Evolutionary conservation across 2,888 invertebrate genomes (phyloP), one percentile per base, ranked within the genome.

Genomic region (Perizoma affinitatum): DNA sequence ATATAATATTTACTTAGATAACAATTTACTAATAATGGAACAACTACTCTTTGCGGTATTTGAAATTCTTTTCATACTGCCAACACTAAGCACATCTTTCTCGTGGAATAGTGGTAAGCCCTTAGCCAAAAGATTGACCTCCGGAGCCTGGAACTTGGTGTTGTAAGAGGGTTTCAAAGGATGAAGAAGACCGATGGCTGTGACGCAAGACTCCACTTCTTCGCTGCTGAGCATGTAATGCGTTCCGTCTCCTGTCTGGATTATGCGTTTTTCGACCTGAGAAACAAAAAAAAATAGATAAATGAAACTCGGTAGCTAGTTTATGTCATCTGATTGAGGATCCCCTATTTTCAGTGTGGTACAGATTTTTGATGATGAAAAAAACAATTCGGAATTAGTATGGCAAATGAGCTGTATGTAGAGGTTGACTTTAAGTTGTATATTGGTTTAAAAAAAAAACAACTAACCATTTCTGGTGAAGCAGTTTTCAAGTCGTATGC

Each of bases 401-500:
- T 38, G 38, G 6, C 0, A 7, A 38, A 38, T 1, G 22, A 3
- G 22, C 22, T 36, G 6, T 36, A 36, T 36, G 36, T 36, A 36
- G 5, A 36, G 36, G 36, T 6, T 36, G 38, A 38, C 6, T 5
- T 38, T 6, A 6, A 38, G 38, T 38, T 7, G 38, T 6, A 6
- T 4, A 38, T 4, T 38, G 5, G 7, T 38, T 1, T 4, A 3
- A 9, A 34, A 34, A 45, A 45, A 11, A 22, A 22, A 1, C 6
- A 22, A 63, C 22, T 22, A 78, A 89, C 90, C 83, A 87, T 74
- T 75, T 87, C 86, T 5, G 84, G 79, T n/a, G 87, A 80, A 6
- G 86, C 88, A 48, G 80, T 82, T 76, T 94, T 95, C 58, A 95
- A 82, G 74, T 96, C 95, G 72, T 94, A 95, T 0, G 94, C 95